A percentile compares a stretch with the other conserved stretches of the same genome.
Conservation (phyloP, 2,888 invertebrate species). For the Brenthis hecate region DNA sequence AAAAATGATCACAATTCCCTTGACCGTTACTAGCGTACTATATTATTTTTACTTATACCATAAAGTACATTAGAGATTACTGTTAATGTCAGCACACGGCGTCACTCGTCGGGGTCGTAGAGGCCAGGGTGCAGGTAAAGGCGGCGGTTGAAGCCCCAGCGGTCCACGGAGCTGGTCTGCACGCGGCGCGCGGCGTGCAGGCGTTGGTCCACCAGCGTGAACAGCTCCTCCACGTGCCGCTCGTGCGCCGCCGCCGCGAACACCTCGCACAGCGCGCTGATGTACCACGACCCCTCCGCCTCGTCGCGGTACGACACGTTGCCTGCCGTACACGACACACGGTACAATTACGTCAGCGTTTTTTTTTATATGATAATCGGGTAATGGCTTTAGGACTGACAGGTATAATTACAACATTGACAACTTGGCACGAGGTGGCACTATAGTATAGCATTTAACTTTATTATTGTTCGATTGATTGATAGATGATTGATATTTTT, state of each 20-base stretch:
- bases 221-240: slow-evolving; percentile 84
- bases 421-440: no score
- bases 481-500: no score
- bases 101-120: slow-evolving; percentile 49
- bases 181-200: slow-evolving; percentile 65
- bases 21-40: no score
- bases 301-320: slow-evolving; percentile 83
- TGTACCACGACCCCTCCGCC: slow-evolving; percentile 86
- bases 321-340: slow-evolving; percentile 57
- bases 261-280: slow-evolving; percentile 85
- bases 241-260: slow-evolving; percentile 85
- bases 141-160: slow-evolving; percentile 84
- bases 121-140: slow-evolving; percentile 87
- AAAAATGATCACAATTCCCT: no score
- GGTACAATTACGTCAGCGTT: no score
- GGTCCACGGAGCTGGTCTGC: slow-evolving; percentile 85
- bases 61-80: no score
- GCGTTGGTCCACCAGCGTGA: slow-evolving; percentile 83
- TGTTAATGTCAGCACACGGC: background rate
- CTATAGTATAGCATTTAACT: no score
- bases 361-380: no score
- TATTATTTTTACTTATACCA: no score
- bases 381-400: no score
- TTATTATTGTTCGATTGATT: no score
- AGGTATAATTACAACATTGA: no score